Evolutionary conservation across 2,797 vertebrate genomes (phyloP), one percentile per base, ranked within the genome.

Genomic region (Rhabdomys pumilio): DNA sequence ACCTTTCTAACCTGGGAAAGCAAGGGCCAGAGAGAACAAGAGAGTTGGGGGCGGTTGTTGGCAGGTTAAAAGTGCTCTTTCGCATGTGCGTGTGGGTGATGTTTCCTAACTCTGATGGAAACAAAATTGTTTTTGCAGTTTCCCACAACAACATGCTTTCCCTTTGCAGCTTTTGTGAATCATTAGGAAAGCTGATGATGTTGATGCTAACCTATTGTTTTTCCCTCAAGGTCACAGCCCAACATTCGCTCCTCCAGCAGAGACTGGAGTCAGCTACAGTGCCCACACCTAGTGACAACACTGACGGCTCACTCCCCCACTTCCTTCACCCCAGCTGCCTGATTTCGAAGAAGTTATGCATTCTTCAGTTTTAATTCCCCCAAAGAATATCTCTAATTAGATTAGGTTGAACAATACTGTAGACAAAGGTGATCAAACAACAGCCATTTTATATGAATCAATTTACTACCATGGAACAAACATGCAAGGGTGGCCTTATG

Each of bases 71-170:
- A 98, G 91, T 72, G 61, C 89, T 97, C 91, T 81, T 94, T 96
- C 96, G 86, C 0, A 2, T 20, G 9, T 97, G 79, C 73, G 96
- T 95, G 96, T 97, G 89, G 92, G 90, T 89, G 96, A 91, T 96
- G 96, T 96, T 98, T 98, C 97, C 75, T 96, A 98, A 98, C 97
- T 98, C 96, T 95, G 92, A 96, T 96, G 97, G 97, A 97, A 96
- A 96, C 95, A 97, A 13, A 90, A 87, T 93, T 96, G 91, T 97
- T 98, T 98, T 98, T 91, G 96, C 96, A 97, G 97, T 97, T 98
- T 98, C 98, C 96, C 98, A 96, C 76, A 96, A 97, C 96, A 98
- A 98, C 92, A 92, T 98, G 96, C 95, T 97, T 98, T 97, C 97
- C 98, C 97, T 97, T 98, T 59, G 85, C 72, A 97, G 76, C 41